These are phyloP conservation scores for Oreochromis grahami DNA, from an alignment of 2,797 vertebrate species.

Conservation along the genomic window DNA sequence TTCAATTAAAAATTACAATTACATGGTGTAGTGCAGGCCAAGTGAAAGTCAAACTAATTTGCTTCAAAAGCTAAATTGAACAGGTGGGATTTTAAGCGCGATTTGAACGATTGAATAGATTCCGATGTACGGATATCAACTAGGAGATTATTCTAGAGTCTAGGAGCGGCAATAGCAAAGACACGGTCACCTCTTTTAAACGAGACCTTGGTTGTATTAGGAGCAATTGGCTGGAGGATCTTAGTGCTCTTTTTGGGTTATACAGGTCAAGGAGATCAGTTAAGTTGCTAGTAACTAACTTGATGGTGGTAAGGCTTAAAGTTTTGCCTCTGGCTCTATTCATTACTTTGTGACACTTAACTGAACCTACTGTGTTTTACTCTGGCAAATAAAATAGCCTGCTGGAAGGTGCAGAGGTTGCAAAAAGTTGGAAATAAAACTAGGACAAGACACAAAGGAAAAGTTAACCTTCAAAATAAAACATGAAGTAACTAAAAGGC, in stretches of 20 bases:
- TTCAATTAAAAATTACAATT: neutral
- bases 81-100: neutral
- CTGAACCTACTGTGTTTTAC: neutral
- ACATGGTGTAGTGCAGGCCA: neutral
- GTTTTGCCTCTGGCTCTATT: neutral
- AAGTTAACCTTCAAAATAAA: neutral
- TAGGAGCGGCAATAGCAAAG: neutral
- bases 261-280: neutral
- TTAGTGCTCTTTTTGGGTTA: neutral
- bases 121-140: neutral
- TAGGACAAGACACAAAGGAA: neutral
- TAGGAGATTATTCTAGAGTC: neutral
- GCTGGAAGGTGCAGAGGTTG: neutral
- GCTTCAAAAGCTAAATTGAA: neutral
- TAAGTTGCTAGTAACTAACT: neutral
- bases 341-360: accelerated
- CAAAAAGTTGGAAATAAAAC: neutral
- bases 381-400: neutral
- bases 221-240: neutral
- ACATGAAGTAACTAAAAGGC: neutral
- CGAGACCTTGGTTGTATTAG: neutral
- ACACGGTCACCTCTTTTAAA: neutral
- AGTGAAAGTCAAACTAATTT: neutral
- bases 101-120: neutral
- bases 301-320: neutral